Conservation (phyloP, 2,888 invertebrate genomes). For the Endomychus coccineus region DNA sequence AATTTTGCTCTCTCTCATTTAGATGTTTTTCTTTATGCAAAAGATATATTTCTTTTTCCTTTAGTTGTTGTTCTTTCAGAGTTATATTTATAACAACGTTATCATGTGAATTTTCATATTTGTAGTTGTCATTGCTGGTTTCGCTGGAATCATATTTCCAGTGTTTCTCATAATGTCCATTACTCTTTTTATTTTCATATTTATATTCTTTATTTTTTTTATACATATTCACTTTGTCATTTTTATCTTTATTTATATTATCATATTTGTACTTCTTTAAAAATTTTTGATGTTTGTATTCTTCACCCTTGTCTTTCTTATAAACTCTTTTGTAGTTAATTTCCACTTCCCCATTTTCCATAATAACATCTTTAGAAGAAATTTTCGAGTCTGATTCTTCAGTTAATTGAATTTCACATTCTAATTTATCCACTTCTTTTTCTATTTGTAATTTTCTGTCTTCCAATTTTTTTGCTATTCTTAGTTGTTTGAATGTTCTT, state of each 20-base stretch:
- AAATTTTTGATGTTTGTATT: not conserved
- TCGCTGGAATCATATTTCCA: not conserved
- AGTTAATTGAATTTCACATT: no score
- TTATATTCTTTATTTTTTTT: slow-evolving; percentile 11
- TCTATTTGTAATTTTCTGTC: no score
- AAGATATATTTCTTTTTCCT: slow-evolving; percentile 17
- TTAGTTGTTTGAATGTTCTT: slow-evolving; percentile 1
- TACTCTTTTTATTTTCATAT: not conserved
- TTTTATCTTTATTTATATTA: slow-evolving; percentile 1
- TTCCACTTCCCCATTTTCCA: not conserved
- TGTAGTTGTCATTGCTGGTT: not conserved
- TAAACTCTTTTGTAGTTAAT: not conserved
- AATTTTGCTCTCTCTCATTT: slow-evolving; percentile 18
- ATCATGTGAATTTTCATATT: not conserved
- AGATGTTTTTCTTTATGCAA: slow-evolving; percentile 17
- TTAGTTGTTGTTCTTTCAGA: slow-evolving; percentile 15
- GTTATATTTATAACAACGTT: no score
- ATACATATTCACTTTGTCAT: slow-evolving; percentile 6
- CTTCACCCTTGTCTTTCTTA: not conserved
- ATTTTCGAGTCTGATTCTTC: not conserved
- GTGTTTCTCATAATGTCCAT: not conserved
- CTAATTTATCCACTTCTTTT: no score
- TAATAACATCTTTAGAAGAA: not conserved
- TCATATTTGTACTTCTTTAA: slow-evolving; percentile 6
- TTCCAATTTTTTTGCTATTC: slow-evolving; percentile 6